phyloP scores from a whole-genome alignment of 2,113 vertebrate species.

The Hypocryptadius cinnamomeus region DNA sequence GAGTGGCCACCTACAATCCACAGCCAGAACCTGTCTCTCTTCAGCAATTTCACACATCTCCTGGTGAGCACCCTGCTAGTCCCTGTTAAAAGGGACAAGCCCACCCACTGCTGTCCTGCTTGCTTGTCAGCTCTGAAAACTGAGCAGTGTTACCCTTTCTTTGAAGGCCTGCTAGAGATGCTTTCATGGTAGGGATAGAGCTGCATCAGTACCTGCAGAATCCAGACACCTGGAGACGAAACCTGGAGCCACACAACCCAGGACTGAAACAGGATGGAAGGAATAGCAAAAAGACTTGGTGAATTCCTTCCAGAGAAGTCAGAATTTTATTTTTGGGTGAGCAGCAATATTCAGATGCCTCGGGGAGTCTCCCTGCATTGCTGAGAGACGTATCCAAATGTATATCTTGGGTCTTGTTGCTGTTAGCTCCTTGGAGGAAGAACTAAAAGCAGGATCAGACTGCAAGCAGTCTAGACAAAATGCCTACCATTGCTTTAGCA shows the following conservation, averaged over 20 bases:
- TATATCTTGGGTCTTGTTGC: not conserved
- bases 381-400: not conserved
- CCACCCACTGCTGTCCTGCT: not conserved
- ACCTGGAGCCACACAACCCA: not conserved
- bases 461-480: not conserved
- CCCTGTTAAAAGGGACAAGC: not conserved
- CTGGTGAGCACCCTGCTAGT: not conserved
- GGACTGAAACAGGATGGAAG: not conserved
- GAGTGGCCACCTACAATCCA: rapidly evolving
- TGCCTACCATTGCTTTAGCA: not conserved
- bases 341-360: not conserved
- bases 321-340: not conserved
- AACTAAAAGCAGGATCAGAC: not conserved
- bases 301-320: not conserved
- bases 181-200: not conserved
- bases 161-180: not conserved
- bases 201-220: not conserved
- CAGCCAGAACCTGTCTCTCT: not conserved
- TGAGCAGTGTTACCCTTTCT: not conserved
- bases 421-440: not conserved
- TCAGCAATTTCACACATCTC: not conserved
- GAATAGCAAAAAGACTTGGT: not conserved
- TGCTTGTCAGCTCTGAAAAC: not conserved
- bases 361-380: rapidly evolving
- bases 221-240: not conserved